Evolutionary conservation across 1,140 invertebrate species (phyloP), one percentile per base, ranked within the genome.

Genomic region (Cheumatopsyche charites): DNA sequence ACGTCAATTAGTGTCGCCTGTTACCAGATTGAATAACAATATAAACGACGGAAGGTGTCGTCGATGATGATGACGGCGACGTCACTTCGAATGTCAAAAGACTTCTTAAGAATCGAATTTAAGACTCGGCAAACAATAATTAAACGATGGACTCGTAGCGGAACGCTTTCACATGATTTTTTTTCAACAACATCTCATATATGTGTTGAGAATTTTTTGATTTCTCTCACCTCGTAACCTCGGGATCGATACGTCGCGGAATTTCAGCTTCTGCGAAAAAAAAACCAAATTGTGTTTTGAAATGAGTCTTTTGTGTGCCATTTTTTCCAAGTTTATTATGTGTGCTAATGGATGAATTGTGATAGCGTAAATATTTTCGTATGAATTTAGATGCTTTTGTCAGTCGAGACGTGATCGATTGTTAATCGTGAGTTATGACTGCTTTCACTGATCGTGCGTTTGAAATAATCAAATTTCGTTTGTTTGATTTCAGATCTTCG

Each of bases 401-500:
- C 13, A 58, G 55, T 58, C 12, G 11, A 47, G 13, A 47, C 11
- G 55, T 13, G 55, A 58, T 58, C 55, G 12, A 58, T 58, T 11
- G 55, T 23, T 25, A 21, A 21, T 19, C 21, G 55, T 58, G 21
- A 19, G 9, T 25, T 19, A 15, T 62, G 58, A 36, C 23, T 25
- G 29, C 62, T 42, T 63, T 63, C 62, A 63, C 62, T 63, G 12
- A 9, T 11, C 21, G 4, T 15, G 49, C 19, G 23, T 52, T 15
- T 52, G 17, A 19, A 9, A 55, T 55, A 55, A 11, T 19, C 21
- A 15, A 21, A 55, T 55, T 9, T 23, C 62, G 65, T 68, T 47
- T 55, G 25, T 73, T 75, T 45, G 52, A 17, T 75, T 75, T 70
- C 74, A 75, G 74, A 11, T 75, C 0, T 70, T 70, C 12, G 19